Evolutionary conservation across 2,888 invertebrate genomes (phyloP).

Genomic region (Timandra comae): DNA sequence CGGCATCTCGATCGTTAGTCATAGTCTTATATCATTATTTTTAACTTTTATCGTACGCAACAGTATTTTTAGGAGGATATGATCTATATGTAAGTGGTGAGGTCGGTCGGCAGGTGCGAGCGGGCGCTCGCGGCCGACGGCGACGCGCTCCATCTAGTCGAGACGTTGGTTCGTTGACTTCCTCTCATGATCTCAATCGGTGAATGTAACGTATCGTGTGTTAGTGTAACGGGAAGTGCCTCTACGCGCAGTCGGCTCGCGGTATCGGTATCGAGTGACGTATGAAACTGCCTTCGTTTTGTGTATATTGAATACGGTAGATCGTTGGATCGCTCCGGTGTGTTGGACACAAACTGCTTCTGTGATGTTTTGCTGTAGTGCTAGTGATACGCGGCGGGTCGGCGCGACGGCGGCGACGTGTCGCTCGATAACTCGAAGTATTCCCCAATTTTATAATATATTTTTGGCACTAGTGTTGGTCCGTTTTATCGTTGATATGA

Average conservation of each 20-base stretch:
- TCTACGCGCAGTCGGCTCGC: conserved; percentile 45
- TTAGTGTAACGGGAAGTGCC: conserved; percentile 60
- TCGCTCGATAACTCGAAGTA: conserved; percentile 36
- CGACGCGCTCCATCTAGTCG: background rate
- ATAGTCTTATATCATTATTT: conserved; percentile 74
- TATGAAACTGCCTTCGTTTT: conserved; percentile 64
- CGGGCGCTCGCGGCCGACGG: too few relatives aligned
- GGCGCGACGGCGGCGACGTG: conserved; percentile 27
- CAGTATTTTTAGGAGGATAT: conserved; percentile 72
- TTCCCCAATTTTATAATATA: conserved; percentile 56
- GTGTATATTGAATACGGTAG: conserved; percentile 65
- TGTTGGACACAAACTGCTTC: conserved; percentile 63
- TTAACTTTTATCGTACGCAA: conserved; percentile 70
- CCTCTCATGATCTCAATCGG: conserved; percentile 49
- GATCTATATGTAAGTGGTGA: conserved; percentile 66
- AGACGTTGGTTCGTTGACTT: conserved; percentile 25
- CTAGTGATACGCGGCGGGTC: conserved; percentile 30
- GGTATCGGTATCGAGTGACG: conserved; percentile 48
- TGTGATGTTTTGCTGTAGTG: conserved; percentile 66
- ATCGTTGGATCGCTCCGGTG: conserved; percentile 34
- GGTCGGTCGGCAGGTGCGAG: too few relatives aligned
- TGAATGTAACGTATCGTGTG: conserved; percentile 28
- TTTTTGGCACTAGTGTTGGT: conserved; percentile 58
- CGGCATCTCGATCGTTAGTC: conserved; percentile 49
- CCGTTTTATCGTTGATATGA: conserved; percentile 49